These are phyloP conservation scores for Habropoda laboriosa DNA, from an alignment of 1,140 invertebrate genomes.

Conservation along the genomic window DNA sequence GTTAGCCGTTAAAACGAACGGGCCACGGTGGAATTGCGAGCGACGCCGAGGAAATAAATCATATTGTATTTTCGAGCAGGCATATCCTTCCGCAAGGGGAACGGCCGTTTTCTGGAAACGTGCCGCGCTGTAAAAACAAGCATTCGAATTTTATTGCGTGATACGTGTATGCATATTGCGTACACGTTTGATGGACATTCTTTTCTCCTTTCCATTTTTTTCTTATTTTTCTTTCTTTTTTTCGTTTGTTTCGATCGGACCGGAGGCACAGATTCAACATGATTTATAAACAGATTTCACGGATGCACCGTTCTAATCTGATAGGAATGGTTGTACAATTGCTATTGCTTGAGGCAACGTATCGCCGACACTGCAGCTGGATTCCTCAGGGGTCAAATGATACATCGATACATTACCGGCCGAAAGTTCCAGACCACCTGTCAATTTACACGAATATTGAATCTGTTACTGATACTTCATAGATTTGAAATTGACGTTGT, in stretches of 20 bases:
- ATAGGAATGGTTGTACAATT: background rate
- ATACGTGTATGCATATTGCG: conserved; percentile 25
- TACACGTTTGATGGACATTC: background rate
- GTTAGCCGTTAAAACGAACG: conserved; percentile 7
- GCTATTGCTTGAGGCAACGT: no score
- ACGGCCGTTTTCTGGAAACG: conserved; percentile 18
- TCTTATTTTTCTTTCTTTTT: background rate
- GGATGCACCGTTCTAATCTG: background rate
- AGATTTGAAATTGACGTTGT: no score
- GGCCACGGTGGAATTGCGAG: conserved; percentile 19
- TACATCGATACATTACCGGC: no score
- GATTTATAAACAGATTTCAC: conserved; percentile 31
- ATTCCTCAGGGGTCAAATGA: no score
- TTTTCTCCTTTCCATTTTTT: background rate
- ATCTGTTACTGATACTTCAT: no score
- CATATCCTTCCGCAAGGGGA: conserved; percentile 1
- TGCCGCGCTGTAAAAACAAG: conserved; percentile 1
- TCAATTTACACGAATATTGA: no score
- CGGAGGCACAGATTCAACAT: conserved; percentile 8
- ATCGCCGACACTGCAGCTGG: no score
- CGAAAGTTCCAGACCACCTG: no score
- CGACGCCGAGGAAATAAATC: conserved; percentile 31
- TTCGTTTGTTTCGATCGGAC: background rate
- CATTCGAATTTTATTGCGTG: conserved; percentile 29
- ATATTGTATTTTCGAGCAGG: conserved; percentile 52